phyloP scores from a whole-genome alignment of 2,888 invertebrate genomes.

The Chrysomela aeneicollis region DNA sequence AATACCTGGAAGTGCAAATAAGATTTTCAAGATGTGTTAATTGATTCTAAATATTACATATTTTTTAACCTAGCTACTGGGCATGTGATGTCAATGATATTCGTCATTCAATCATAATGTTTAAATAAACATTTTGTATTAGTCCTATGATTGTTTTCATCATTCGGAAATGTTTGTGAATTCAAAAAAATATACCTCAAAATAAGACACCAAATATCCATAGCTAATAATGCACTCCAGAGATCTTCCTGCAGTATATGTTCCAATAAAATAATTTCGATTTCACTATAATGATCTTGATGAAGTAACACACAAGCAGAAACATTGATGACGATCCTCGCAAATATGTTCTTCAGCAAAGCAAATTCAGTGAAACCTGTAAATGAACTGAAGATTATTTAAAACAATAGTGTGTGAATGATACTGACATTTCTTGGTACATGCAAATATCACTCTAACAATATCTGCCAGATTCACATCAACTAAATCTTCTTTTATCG shows the following conservation, averaged over 20 bases:
- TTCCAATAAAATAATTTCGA: conserved; percentile 47
- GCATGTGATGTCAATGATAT: neutral
- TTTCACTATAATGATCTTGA: conserved; percentile 35
- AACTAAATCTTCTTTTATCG: conserved; percentile 9
- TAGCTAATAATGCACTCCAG: conserved; percentile 49
- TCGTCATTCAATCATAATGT: neutral
- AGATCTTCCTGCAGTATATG: conserved; percentile 46
- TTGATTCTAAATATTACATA: neutral
- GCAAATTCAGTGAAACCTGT: conserved; percentile 38
- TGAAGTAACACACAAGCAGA: conserved; percentile 40
- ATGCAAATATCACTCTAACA: conserved; percentile 26
- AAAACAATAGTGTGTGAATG: neutral
- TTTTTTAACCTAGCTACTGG: neutral
- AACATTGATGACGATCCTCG: conserved; percentile 43
- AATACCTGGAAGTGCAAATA: conserved; percentile 36
- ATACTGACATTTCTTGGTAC: conserved; percentile 30
- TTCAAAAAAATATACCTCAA: conserved; percentile 43
- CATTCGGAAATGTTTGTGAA: neutral
- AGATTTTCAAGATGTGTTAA: neutral
- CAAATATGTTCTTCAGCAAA: conserved; percentile 33
- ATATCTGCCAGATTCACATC: conserved; percentile 18
- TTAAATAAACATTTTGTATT: neutral
- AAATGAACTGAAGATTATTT: conserved; percentile 12
- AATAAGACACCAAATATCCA: conserved; percentile 51
- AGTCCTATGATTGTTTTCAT: neutral